A percentile compares a stretch with the other conserved stretches of the same genome.
These are phyloP conservation scores for Linyphia triangularis DNA, from an alignment of 2,888 invertebrate species.

Conservation along the genomic window DNA sequence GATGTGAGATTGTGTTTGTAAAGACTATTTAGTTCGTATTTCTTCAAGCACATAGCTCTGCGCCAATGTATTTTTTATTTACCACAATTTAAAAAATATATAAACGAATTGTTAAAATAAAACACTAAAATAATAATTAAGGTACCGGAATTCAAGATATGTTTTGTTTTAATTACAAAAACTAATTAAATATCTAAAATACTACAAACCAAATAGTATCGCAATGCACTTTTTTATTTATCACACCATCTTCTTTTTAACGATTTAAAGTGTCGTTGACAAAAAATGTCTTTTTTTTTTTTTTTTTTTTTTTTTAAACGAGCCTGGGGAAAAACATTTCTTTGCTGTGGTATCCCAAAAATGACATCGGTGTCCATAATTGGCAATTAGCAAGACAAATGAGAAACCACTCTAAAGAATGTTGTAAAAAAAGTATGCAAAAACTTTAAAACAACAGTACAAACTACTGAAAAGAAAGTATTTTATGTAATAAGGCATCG, in stretches of 20 bases:
- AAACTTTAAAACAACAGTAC: constrained; percentile 19
- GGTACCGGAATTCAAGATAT: background rate
- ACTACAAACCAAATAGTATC: constrained; percentile 1
- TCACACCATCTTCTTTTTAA: no score
- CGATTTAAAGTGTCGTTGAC: no score
- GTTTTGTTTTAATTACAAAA: constrained; percentile 10
- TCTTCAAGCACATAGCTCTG: no score
- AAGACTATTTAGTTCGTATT: no score
- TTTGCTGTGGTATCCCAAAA: constrained; percentile 29
- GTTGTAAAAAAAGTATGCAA: constrained; percentile 2
- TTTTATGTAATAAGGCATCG: constrained; percentile 37
- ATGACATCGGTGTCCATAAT: constrained; percentile 46
- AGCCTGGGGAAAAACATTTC: background rate
- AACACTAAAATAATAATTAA: background rate
- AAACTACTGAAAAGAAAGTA: constrained; percentile 20
- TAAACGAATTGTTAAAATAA: no score
- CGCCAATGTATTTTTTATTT: no score
- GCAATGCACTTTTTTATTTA: background rate
- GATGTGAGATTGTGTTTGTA: no score
- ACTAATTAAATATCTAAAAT: constrained; percentile 26
- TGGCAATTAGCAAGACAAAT: constrained; percentile 60
- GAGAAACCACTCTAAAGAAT: constrained; percentile 51
- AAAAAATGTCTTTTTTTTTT: no score
- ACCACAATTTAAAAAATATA: no score
- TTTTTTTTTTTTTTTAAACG: constrained; percentile 20